phyloP scores from a whole-genome alignment of 2,113 vertebrate genomes.

The Oreochromis spilurus region DNA sequence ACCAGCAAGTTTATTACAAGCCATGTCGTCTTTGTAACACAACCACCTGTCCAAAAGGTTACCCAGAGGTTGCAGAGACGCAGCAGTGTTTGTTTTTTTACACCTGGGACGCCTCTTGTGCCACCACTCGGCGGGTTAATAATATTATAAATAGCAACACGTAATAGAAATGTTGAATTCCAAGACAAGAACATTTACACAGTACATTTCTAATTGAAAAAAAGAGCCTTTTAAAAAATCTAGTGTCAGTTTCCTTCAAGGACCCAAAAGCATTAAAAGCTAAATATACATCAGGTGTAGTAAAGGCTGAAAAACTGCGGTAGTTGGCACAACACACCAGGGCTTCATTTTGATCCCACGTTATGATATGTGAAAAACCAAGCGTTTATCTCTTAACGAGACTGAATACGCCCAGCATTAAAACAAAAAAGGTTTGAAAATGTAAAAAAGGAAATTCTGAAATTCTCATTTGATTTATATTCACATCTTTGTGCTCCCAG shows the following conservation, averaged over 20 bases:
- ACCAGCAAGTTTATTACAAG: constrained; percentile 35
- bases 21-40: neutral
- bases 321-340: neutral
- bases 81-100: neutral
- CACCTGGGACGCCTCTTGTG: neutral
- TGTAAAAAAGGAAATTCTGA: neutral
- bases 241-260: neutral
- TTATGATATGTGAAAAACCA: neutral
- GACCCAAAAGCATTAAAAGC: neutral
- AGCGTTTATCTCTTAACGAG: neutral
- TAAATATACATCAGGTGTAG: neutral
- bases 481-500: neutral
- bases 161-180: constrained; percentile 21
- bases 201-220: constrained; percentile 6
- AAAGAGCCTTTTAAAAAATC: neutral
- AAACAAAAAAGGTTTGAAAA: neutral
- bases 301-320: neutral
- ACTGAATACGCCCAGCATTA: neutral
- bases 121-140: constrained; percentile 6
- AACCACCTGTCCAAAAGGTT: neutral
- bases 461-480: neutral
- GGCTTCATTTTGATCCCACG: neutral
- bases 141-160: constrained; percentile 46
- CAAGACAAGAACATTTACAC: constrained; percentile 33
- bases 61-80: neutral